phyloP scores from a whole-genome alignment of 2,888 invertebrate genomes.

The Epinotia ramella region DNA sequence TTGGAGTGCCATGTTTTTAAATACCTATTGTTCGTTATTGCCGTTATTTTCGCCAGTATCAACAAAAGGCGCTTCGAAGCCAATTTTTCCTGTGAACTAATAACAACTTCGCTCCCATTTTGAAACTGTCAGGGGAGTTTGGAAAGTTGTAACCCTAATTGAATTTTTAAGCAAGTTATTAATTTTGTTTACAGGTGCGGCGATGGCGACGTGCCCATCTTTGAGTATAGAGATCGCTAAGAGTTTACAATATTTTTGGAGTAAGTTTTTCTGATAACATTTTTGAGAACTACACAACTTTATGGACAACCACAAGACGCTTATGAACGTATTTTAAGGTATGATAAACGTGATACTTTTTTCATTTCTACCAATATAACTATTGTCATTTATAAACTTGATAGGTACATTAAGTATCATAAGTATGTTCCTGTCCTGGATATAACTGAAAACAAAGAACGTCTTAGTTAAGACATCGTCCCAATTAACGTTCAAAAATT shows the following conservation, averaged over 20 bases:
- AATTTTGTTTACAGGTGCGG: slow-evolving; percentile 67
- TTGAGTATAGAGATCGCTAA: slow-evolving; percentile 57
- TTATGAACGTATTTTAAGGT: slow-evolving; percentile 61
- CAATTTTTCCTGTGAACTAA: slow-evolving; percentile 13
- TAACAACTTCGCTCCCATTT: slow-evolving; percentile 30
- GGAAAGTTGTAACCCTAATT: slow-evolving; percentile 12
- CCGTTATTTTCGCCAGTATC: neutral
- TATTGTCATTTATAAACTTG: slow-evolving; percentile 23
- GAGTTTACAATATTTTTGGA: slow-evolving; percentile 78
- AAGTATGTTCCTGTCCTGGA: neutral
- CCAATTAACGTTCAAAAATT: slow-evolving; percentile 37
- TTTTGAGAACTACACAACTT: slow-evolving; percentile 70
- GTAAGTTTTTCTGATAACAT: slow-evolving; percentile 65
- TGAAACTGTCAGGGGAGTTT: slow-evolving; percentile 10
- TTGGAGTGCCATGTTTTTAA: neutral
- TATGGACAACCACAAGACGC: slow-evolving; percentile 72
- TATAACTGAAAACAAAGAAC: neutral
- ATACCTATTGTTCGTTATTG: neutral
- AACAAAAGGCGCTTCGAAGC: slow-evolving; percentile 7
- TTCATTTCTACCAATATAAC: slow-evolving; percentile 46
- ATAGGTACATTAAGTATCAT: slow-evolving; percentile 18
- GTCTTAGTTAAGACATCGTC: slow-evolving; percentile 36
- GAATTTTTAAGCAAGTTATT: slow-evolving; percentile 38
- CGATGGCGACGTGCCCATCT: slow-evolving; percentile 72
- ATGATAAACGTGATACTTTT: slow-evolving; percentile 46